Evolutionary conservation across 2,888 invertebrate species (phyloP).

Genomic region (Argyra leucocephala): DNA sequence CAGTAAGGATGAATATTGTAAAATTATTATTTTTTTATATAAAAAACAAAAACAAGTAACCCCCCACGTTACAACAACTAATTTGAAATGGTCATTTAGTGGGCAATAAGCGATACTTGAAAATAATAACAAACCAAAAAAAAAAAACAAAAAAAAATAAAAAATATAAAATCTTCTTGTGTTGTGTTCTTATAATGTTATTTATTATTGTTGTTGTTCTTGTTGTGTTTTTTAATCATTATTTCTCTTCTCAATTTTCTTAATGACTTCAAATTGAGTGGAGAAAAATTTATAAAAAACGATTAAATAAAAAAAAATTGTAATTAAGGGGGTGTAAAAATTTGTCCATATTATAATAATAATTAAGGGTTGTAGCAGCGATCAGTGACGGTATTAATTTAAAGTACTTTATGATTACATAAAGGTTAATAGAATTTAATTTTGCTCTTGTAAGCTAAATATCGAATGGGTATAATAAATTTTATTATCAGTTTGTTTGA

Average conservation of each 20-base stretch:
- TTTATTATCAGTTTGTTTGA: too few species aligned
- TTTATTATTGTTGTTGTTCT: not conserved
- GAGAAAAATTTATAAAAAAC: not conserved
- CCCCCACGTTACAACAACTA: not conserved
- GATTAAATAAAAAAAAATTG: not conserved
- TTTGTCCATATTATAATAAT: not conserved
- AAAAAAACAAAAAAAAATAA: too few species aligned
- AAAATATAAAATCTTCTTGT: too few species aligned
- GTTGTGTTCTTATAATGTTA: not conserved
- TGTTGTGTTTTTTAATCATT: not conserved
- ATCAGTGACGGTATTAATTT: not conserved
- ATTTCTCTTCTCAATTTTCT: not conserved
- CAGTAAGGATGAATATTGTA: not conserved
- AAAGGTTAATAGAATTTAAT: not conserved
- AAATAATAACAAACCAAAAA: too few species aligned
- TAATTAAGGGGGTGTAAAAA: not conserved
- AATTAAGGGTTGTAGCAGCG: not conserved
- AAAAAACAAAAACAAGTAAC: not conserved
- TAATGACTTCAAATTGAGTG: not conserved
- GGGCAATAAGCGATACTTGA: not conserved
- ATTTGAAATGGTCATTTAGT: not conserved
- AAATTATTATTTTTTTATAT: not conserved
- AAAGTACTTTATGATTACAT: not conserved
- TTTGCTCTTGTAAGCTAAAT: too few species aligned
- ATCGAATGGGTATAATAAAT: too few species aligned